Evolutionary conservation across 1,140 invertebrate genomes (phyloP).

Genomic region (Hycleus cichorii): DNA sequence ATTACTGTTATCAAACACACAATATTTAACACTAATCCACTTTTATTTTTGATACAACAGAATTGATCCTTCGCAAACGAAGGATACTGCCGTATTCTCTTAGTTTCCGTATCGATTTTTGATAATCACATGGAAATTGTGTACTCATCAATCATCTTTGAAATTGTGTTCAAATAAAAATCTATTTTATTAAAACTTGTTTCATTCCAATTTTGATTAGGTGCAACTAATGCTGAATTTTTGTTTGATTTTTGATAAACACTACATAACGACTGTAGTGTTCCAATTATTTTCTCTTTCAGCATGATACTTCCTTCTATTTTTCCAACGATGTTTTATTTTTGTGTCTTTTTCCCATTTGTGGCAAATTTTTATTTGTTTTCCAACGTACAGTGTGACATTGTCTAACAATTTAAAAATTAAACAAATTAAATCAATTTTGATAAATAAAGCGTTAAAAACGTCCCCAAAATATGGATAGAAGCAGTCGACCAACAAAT

Average conservation of each 20-base stretch:
- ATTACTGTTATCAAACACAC: too few relatives aligned
- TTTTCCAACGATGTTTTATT: constrained; percentile 2
- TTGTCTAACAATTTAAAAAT: constrained; percentile 16
- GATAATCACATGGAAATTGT: too few relatives aligned
- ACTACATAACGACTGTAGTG: neutral
- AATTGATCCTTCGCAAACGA: too few relatives aligned
- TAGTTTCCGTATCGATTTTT: too few relatives aligned
- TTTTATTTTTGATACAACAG: too few relatives aligned
- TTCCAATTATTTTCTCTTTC: neutral
- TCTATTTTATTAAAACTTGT: constrained; percentile 19
- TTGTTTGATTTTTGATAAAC: neutral
- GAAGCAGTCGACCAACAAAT: neutral
- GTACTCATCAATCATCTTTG: too few relatives aligned
- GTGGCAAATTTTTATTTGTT: constrained; percentile 10
- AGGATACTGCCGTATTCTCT: too few relatives aligned
- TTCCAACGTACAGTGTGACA: neutral
- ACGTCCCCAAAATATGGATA: neutral
- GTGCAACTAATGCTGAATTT: too few relatives aligned
- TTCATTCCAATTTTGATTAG: constrained; percentile 12
- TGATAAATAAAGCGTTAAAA: constrained; percentile 6
- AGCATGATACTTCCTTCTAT: constrained; percentile 6
- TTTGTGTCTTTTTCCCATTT: constrained; percentile 2
- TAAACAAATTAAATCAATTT: constrained; percentile 9
- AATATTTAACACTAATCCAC: too few relatives aligned
- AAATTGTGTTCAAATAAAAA: constrained; percentile 22